Conservation (phyloP, 2,113 vertebrate genomes). For the Podarcis cretensis region DNA sequence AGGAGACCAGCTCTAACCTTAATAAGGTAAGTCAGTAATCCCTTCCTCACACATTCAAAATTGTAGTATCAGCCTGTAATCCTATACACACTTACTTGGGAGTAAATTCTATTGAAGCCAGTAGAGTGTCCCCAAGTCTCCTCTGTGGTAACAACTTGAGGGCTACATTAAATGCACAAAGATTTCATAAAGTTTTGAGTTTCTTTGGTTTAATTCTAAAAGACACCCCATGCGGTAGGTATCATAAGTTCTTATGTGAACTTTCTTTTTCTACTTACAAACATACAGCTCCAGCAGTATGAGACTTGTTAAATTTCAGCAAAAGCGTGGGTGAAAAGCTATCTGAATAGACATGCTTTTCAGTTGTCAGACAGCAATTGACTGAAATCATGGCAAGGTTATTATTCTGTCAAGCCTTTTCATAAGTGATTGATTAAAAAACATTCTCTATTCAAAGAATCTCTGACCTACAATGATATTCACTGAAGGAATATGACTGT, state of each 20-base stretch:
- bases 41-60: too few relatives aligned
- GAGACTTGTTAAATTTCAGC: constrained; percentile 50
- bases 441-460: constrained; percentile 36
- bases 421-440: constrained; percentile 57
- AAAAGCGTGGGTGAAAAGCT: constrained; percentile 43
- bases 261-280: constrained; percentile 47
- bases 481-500: constrained; percentile 18
- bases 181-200: neutral
- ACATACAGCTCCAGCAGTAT: constrained; percentile 41
- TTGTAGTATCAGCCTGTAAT: too few relatives aligned
- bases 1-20: too few relatives aligned
- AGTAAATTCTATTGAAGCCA: neutral
- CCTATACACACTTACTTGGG: too few relatives aligned
- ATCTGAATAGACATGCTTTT: constrained; percentile 57
- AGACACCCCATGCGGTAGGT: constrained; percentile 25
- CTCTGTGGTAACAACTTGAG: neutral
- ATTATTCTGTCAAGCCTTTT: constrained; percentile 63
- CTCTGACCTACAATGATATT: constrained; percentile 44
- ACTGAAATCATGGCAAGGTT: constrained; percentile 54
- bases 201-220: neutral
- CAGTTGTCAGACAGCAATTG: constrained; percentile 58
- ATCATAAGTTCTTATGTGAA: constrained; percentile 32
- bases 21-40: too few relatives aligned
- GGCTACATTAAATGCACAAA: neutral
- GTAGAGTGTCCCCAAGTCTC: neutral